These are phyloP conservation scores for Apeira syringaria DNA, from an alignment of 2,888 invertebrate genomes.

Conservation along the genomic window DNA sequence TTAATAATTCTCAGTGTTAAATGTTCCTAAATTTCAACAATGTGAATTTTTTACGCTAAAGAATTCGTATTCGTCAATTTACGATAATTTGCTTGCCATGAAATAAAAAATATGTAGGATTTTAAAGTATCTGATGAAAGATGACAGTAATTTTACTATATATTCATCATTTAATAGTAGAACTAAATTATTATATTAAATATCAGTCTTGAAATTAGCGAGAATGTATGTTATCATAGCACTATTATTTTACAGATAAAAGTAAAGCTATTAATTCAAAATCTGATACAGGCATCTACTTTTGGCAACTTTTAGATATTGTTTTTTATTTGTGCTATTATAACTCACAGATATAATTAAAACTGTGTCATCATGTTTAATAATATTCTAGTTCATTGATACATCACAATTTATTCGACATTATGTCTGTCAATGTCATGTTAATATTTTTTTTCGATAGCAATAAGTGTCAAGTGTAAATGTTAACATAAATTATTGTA, in stretches of 20 bases:
- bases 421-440: slow-evolving; percentile 51
- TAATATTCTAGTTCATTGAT: slow-evolving; percentile 58
- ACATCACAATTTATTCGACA: slow-evolving; percentile 44
- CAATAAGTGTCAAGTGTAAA: slow-evolving; percentile 71
- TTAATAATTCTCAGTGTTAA: slow-evolving; percentile 80
- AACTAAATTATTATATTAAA: slow-evolving; percentile 10
- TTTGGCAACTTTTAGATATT: slow-evolving; percentile 15
- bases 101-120: slow-evolving; percentile 49
- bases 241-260: slow-evolving; percentile 18
- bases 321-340: slow-evolving; percentile 22
- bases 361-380: slow-evolving; percentile 14
- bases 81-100: slow-evolving; percentile 74
- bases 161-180: slow-evolving; percentile 22
- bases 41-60: slow-evolving; percentile 63
- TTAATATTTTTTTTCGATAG: slow-evolving; percentile 65
- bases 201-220: slow-evolving; percentile 9
- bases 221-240: slow-evolving; percentile 24
- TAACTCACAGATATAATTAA: slow-evolving; percentile 15
- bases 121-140: slow-evolving; percentile 32
- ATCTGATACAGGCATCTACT: slow-evolving; percentile 21
- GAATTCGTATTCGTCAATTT: slow-evolving; percentile 49
- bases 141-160: slow-evolving; percentile 19
- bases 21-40: slow-evolving; percentile 81
- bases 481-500: slow-evolving; percentile 80
- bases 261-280: slow-evolving; percentile 16